These are phyloP conservation scores for Harmothoe impar DNA, from an alignment of 2,888 invertebrate species.

Conservation along the genomic window DNA sequence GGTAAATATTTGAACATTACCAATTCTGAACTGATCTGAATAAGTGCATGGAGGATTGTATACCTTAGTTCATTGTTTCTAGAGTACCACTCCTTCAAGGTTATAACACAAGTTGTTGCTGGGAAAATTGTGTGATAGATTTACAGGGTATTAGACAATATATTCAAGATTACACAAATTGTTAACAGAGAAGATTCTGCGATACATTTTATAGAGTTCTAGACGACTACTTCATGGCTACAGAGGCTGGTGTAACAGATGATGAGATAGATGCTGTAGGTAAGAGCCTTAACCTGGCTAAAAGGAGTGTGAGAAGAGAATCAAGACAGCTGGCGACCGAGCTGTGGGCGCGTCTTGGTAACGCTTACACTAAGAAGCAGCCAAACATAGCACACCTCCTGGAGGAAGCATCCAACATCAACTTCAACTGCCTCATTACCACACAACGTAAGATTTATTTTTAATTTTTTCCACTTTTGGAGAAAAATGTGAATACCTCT, in stretches of 20 bases:
- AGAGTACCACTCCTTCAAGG: too few relatives aligned
- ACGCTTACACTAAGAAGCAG: neutral
- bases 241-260: neutral
- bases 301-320: neutral
- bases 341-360: neutral
- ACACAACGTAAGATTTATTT: constrained; percentile 44
- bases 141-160: too few relatives aligned
- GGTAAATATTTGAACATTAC: too few relatives aligned
- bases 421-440: constrained; percentile 47
- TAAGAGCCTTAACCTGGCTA: neutral
- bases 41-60: too few relatives aligned
- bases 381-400: neutral
- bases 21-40: too few relatives aligned
- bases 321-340: neutral
- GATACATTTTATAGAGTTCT: too few relatives aligned
- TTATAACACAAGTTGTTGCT: too few relatives aligned
- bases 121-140: neutral
- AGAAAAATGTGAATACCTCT: too few relatives aligned
- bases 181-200: too few relatives aligned
- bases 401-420: neutral
- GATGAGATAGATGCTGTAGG: neutral
- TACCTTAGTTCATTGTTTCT: too few relatives aligned
- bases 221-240: constrained; percentile 44
- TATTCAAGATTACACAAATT: too few relatives aligned
- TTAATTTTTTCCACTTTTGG: too few relatives aligned